phyloP scores from a whole-genome alignment of 2,113 vertebrate genomes.

The Stigmatopora nigra region DNA sequence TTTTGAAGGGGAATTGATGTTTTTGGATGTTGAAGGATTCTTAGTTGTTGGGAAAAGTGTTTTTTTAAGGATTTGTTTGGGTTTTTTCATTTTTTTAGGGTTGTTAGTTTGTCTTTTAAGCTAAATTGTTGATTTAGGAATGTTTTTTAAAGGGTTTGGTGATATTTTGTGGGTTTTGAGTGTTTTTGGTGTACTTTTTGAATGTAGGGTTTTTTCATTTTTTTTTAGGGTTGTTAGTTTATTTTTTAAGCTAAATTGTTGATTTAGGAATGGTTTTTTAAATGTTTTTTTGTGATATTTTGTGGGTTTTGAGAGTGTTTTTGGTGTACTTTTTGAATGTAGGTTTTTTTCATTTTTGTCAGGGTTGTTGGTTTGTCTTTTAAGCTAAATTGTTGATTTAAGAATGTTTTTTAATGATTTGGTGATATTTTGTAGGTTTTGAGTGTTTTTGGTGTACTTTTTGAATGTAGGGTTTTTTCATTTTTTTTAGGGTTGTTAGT shows the following conservation, averaged over 20 bases:
- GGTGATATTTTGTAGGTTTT: background rate
- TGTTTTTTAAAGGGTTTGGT: background rate
- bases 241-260: too few relatives aligned
- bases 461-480: too few relatives aligned
- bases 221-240: too few relatives aligned
- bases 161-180: background rate
- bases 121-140: too few relatives aligned
- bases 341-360: too few relatives aligned
- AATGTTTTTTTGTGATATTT: background rate
- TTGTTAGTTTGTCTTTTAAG: too few relatives aligned
- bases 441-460: background rate
- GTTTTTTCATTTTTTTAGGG: background rate
- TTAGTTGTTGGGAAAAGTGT: constrained; percentile 12
- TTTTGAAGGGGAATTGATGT: constrained; percentile 60
- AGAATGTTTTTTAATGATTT: too few relatives aligned
- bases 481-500: too few relatives aligned
- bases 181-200: background rate
- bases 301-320: background rate
- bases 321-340: background rate
- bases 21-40: constrained; percentile 19
- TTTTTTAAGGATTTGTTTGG: constrained; percentile 17
- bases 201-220: too few relatives aligned
- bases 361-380: too few relatives aligned
- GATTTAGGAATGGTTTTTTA: too few relatives aligned
- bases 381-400: too few relatives aligned